Evolutionary conservation across 2,797 vertebrate genomes (phyloP).

Genomic region (Coccyzus lansbergi): DNA sequence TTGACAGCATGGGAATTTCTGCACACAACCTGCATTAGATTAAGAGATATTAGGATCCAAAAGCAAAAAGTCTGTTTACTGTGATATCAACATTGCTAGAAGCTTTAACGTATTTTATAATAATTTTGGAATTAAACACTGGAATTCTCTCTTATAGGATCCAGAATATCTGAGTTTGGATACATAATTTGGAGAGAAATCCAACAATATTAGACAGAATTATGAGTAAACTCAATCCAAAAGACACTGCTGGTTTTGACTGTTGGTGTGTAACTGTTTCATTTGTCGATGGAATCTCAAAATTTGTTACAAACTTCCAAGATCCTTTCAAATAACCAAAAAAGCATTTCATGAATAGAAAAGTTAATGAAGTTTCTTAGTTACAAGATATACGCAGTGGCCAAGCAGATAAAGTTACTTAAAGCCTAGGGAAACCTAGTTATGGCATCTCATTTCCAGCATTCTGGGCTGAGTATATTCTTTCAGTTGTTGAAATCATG

Average conservation of each 20-base stretch:
- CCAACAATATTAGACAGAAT: not conserved
- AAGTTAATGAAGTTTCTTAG: not conserved
- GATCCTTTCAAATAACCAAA: not conserved
- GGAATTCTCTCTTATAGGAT: not conserved
- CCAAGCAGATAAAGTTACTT: not conserved
- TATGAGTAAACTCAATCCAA: not conserved
- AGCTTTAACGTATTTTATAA: not conserved
- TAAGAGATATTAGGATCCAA: constrained; percentile 15
- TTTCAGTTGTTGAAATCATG: not conserved
- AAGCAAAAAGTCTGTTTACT: not conserved
- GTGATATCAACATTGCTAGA: not conserved
- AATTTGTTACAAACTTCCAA: not conserved
- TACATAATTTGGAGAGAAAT: not conserved
- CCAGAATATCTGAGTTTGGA: not conserved
- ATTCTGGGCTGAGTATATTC: not conserved
- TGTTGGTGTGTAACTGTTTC: not conserved
- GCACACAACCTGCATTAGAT: constrained; percentile 84
- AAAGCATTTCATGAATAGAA: not conserved
- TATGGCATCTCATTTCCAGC: not conserved
- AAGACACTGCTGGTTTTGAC: not conserved
- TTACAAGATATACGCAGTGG: not conserved
- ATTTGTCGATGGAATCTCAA: not conserved
- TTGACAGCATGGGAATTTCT: constrained; percentile 88
- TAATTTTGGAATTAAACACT: not conserved
- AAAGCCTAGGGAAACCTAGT: not conserved